Conservation (phyloP, 2,888 invertebrate genomes). For the Ochropacha duplaris region DNA sequence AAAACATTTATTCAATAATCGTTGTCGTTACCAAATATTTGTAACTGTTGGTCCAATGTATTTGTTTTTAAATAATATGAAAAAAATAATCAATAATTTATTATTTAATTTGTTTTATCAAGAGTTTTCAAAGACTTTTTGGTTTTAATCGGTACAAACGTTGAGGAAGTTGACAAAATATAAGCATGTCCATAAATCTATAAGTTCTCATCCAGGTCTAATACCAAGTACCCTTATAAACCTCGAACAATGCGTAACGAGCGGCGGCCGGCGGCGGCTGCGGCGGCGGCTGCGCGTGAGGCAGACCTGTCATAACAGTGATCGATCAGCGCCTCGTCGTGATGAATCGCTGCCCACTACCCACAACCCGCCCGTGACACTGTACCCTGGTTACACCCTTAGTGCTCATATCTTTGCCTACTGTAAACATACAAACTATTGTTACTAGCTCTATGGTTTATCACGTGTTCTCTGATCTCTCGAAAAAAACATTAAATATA, state of each 20-base stretch:
- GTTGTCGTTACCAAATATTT: too few species aligned
- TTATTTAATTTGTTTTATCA: too few species aligned
- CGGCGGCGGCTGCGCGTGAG: slow-evolving; percentile 20
- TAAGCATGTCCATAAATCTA: neutral
- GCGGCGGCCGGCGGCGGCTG: neutral
- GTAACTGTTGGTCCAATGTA: too few species aligned
- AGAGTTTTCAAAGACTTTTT: too few species aligned
- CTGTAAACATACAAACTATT: neutral
- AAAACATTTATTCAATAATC: too few species aligned
- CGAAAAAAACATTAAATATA: too few species aligned
- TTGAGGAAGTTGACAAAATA: neutral
- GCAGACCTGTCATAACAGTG: slow-evolving; percentile 61
- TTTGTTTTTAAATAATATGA: too few species aligned
- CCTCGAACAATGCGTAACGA: slow-evolving; percentile 40
- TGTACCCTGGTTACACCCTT: neutral
- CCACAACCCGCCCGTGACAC: neutral
- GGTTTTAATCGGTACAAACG: too few species aligned
- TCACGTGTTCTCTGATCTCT: neutral
- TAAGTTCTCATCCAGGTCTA: neutral
- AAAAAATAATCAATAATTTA: too few species aligned
- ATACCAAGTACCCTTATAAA: slow-evolving; percentile 31
- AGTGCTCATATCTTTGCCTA: neutral
- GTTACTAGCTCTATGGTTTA: neutral
- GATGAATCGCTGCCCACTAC: slow-evolving; percentile 38
- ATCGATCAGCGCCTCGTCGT: slow-evolving; percentile 65